Conservation (phyloP, 2,888 invertebrate species). For the Penaeus monodon region DNA sequence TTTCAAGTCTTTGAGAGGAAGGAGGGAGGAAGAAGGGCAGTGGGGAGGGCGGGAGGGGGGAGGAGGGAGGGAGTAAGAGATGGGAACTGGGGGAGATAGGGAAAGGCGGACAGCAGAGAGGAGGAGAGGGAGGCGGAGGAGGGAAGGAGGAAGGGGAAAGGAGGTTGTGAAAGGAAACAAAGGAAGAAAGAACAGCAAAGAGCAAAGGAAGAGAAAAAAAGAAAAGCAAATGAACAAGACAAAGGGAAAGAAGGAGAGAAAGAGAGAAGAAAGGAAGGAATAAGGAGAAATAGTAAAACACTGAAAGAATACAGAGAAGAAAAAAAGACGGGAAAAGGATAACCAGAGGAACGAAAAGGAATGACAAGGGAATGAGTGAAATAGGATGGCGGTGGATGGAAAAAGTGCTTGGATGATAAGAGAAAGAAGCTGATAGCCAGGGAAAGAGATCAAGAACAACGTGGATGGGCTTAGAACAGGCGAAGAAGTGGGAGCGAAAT, state of each 20-base stretch:
- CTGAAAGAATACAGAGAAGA: too few relatives aligned
- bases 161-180: neutral
- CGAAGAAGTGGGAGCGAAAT: too few relatives aligned
- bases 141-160: neutral
- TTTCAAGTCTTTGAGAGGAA: neutral
- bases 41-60: neutral
- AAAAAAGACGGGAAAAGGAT: too few relatives aligned
- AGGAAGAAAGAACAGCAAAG: too few relatives aligned
- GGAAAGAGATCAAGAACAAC: too few relatives aligned
- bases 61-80: too few relatives aligned
- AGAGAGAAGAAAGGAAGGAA: neutral
- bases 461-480: too few relatives aligned
- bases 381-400: too few relatives aligned
- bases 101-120: neutral
- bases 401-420: too few relatives aligned
- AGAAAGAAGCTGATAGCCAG: too few relatives aligned
- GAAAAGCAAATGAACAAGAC: too few relatives aligned
- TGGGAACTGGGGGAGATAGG: neutral
- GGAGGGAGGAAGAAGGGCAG: neutral
- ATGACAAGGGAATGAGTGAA: too few relatives aligned
- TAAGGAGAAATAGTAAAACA: neutral
- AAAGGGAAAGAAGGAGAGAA: neutral
- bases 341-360: neutral
- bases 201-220: neutral
- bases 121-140: neutral